Base-by-base conservation (phyloP, 2,888 invertebrate species). In the Resseliella maxima region DNA sequence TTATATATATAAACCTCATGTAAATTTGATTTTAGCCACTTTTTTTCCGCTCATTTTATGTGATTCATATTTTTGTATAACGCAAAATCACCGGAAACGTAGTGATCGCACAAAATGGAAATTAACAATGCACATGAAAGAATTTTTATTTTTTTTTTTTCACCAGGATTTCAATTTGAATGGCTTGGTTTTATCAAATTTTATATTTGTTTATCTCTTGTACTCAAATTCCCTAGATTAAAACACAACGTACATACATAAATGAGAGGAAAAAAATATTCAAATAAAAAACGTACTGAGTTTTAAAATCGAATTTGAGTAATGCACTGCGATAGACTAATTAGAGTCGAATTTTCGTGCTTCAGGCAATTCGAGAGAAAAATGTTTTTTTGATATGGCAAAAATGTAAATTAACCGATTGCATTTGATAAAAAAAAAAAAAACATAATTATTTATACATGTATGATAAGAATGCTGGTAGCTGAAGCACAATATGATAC, bases 351-450 rank as follows among this genome's bases (percentile, higher is more conserved):
- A 35, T 27, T 3, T 59, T 59, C 24, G 3, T 6, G 0, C 35
- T n/a, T 5, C 1, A 31, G 72, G 72, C 83, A 31, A 83, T 38
- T n/a, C n/a, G n/a, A 12, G 36, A 83, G 24, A 6, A 83, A 38
- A 27, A 38, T n/a, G n/a, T n/a, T n/a, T n/a, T 83, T 83, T 83
- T 83, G 83, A 83, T 38, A 83, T n/a, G 31, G 24, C 1, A 21
- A 2, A n/a, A 83, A 38, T 83, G 83, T 83, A 83, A 83, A 83
- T 83, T 38, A n/a, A 83, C 24, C 38, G 83, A 83, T 83, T 38
- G 38, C 41, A 83, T 38, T 83, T 83, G 83, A 83, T 38, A 83
- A 36, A 83, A 38, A 0, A 38, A 38, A 38, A 83, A 38, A n/a
- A n/a, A n/a, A n/a, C n/a, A n/a, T n/a, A n/a, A n/a, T n/a, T n/a